phyloP scores from a whole-genome alignment of 2,113 vertebrate species.

The Rhabdomys dilectus region DNA sequence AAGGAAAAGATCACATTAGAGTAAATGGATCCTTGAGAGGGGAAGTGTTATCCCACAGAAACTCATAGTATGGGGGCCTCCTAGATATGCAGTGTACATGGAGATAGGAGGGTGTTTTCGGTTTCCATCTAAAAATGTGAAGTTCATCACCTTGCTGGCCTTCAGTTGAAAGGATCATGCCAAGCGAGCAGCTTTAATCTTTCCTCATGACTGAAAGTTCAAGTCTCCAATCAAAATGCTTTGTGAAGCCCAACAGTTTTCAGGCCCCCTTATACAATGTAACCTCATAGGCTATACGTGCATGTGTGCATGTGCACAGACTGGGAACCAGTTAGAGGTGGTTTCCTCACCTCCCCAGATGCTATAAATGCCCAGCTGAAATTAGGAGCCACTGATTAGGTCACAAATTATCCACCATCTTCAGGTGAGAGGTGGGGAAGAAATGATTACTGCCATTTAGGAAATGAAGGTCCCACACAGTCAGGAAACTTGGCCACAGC shows the following conservation, averaged over 20 bases:
- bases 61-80: neutral
- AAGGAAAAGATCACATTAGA: neutral
- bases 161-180: neutral
- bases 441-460: neutral
- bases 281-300: neutral
- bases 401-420: neutral
- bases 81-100: neutral
- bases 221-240: neutral
- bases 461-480: constrained; percentile 22
- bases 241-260: neutral
- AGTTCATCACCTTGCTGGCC: neutral
- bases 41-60: neutral
- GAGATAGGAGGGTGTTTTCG: neutral
- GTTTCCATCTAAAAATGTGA: neutral
- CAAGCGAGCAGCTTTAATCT: neutral
- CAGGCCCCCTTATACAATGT: neutral
- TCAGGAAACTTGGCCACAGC: constrained; percentile 13
- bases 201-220: neutral
- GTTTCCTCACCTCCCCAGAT: neutral
- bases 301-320: neutral
- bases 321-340: neutral
- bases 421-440: constrained; percentile 30
- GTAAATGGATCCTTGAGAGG: neutral
- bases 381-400: neutral
- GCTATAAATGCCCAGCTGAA: neutral